Evolutionary conservation across 2,888 invertebrate genomes (phyloP), one percentile per base, ranked within the genome.

Genomic region (Drosophila prostipennis): DNA sequence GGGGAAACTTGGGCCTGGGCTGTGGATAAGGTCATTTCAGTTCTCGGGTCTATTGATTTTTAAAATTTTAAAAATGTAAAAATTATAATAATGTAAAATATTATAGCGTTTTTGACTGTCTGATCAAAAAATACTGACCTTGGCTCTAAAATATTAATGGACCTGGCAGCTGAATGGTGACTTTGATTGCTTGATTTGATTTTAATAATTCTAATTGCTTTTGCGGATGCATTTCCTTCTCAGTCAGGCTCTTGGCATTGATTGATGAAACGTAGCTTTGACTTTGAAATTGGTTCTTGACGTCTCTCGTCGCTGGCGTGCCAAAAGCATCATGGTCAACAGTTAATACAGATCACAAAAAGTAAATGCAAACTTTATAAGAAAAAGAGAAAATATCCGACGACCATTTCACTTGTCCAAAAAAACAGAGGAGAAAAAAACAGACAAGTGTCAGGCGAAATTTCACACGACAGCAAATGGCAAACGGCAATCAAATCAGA

Each of bases 171-270:
- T 43, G 32, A 34, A 45, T 52, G 46, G 11, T 29, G 42, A 45
- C 64, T 51, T 42, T 19, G 5, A 52, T 56, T 48, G 39, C 45
- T 37, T 32, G 26, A 60, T 60, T 60, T 34, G 46, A 42, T 64
- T 58, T 80, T 84, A 80, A 84, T 79, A 84, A 84, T 84, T 79
- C 79, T 80, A 84, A 79, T 79, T 84, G 78, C 75, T 48, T 74
- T 68, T 63, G 29, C 74, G 65, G 71, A 53, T 54, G 51, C 53
- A 43, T 11, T 54, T 40, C 46, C 56, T 8, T n/a, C 16, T 40
- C 32, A 14, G 26, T 8, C 6, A 14, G 36, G 3, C 45, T 32
- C 48, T 32, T 83, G 79, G 75, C 84, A 84, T 69, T 79, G 79
- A 84, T 79, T 80, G 74, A 77, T 80, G 71, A 69, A 83, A 70